Conservation (phyloP, 64 coral and sea anemone genomes). For the Montipora sp. region DNA sequence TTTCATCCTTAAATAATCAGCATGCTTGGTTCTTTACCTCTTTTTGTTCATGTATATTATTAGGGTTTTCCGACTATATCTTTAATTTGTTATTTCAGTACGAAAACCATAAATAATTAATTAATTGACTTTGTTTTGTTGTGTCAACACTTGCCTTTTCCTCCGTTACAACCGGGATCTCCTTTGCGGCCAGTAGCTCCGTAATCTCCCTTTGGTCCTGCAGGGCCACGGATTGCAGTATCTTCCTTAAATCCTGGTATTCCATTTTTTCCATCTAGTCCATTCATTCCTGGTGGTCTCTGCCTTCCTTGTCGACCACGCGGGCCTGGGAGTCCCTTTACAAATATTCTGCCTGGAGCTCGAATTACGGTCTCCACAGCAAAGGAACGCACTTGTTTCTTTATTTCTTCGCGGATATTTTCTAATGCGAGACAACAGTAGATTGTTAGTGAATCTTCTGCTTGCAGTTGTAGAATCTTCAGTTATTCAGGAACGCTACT, state of each 20-base stretch:
- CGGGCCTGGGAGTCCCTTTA: neutral
- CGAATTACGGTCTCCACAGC: neutral
- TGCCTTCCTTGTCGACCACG: neutral
- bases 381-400: neutral
- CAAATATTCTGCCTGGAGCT: neutral
- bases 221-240: neutral
- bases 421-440: neutral
- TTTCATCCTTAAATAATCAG: too few relatives aligned
- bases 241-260: neutral
- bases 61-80: too few relatives aligned
- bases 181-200: neutral
- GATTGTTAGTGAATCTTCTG: too few relatives aligned
- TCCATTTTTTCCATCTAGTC: neutral
- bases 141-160: too few relatives aligned
- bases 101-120: too few relatives aligned
- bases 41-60: too few relatives aligned
- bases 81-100: too few relatives aligned
- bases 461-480: neutral
- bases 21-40: too few relatives aligned
- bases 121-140: too few relatives aligned
- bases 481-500: too few relatives aligned
- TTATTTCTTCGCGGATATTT: neutral
- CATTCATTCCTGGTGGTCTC: neutral
- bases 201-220: neutral
- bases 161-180: too few relatives aligned